phyloP scores from a whole-genome alignment of 53 echinoderm and acorn worm genomes.

The Arbacia lixula region DNA sequence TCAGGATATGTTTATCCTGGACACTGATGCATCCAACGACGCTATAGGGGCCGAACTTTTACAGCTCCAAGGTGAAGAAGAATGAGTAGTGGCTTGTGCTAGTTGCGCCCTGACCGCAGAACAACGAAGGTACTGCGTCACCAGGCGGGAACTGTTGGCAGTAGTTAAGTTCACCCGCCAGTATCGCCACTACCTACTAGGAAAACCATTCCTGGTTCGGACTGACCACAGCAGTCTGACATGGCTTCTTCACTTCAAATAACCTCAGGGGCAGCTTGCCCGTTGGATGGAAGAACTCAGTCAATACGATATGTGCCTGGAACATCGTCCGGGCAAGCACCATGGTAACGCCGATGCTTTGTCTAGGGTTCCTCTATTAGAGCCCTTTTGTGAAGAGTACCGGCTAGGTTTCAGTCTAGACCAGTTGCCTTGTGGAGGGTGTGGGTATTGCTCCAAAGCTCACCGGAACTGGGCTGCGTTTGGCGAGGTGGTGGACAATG shows the following conservation, averaged over 20 bases:
- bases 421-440: conserved; percentile 62
- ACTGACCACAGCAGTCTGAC: conserved; percentile 61
- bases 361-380: conserved; percentile 41
- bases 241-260: conserved; percentile 54
- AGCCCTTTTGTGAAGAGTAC: conserved; percentile 1
- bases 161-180: conserved; percentile 48
- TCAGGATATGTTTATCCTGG: too few species aligned
- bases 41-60: conserved; percentile 63
- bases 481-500: conserved; percentile 49
- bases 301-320: conserved; percentile 54
- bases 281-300: conserved; percentile 63
- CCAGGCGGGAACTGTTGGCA: conserved; percentile 60
- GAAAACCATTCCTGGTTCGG: conserved; percentile 43
- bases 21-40: conserved; percentile 60
- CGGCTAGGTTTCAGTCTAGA: conserved; percentile 8
- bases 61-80: conserved; percentile 57
- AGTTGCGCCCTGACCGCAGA: conserved; percentile 50
- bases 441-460: conserved; percentile 53
- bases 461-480: conserved; percentile 63
- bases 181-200: conserved; percentile 60
- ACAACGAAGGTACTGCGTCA: conserved; percentile 53
- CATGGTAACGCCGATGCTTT: conserved; percentile 69
- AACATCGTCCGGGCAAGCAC: conserved; percentile 41
- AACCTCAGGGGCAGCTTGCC: conserved; percentile 66
- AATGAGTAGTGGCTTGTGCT: conserved; percentile 61